These are phyloP conservation scores for Rhabdornis inornatus DNA, from an alignment of 2,113 vertebrate species.

Conservation along the genomic window DNA sequence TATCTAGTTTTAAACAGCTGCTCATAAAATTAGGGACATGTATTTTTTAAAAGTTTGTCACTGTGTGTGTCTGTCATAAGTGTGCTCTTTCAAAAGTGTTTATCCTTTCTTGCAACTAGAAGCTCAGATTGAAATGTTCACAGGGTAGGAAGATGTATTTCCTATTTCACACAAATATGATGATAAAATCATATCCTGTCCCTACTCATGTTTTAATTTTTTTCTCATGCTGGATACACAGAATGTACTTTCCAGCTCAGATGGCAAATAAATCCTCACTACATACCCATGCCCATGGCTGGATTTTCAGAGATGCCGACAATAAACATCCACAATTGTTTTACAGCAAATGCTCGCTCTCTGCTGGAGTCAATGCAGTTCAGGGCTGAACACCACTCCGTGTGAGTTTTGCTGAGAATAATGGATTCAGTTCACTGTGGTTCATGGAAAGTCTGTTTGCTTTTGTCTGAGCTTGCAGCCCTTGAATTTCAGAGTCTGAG, in stretches of 20 bases:
- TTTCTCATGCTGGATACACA: background rate
- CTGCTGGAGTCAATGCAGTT: constrained; percentile 1
- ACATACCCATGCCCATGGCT: background rate
- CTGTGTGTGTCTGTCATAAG: constrained; percentile 22
- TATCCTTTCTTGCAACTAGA: background rate
- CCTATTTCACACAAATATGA: background rate
- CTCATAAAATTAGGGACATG: constrained; percentile 48
- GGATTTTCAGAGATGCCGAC: background rate
- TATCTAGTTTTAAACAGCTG: constrained; percentile 58
- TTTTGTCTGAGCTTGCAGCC: constrained; percentile 12
- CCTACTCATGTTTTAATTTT: background rate
- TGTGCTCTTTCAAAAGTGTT: background rate
- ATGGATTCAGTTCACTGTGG: constrained; percentile 8
- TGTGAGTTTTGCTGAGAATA: background rate
- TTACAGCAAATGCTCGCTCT: background rate
- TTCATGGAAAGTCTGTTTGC: constrained; percentile 42
- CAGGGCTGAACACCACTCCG: constrained; percentile 20
- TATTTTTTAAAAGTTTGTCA: constrained; percentile 56
- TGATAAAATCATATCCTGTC: background rate
- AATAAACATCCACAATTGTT: background rate
- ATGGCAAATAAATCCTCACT: background rate
- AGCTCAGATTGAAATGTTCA: background rate
- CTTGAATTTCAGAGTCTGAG: background rate
- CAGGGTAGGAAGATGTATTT: background rate
- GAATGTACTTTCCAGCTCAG: background rate